Evolutionary conservation across 2,797 vertebrate genomes (phyloP), one percentile per base, ranked within the genome.

Genomic region (Gobio occitaniae): DNA sequence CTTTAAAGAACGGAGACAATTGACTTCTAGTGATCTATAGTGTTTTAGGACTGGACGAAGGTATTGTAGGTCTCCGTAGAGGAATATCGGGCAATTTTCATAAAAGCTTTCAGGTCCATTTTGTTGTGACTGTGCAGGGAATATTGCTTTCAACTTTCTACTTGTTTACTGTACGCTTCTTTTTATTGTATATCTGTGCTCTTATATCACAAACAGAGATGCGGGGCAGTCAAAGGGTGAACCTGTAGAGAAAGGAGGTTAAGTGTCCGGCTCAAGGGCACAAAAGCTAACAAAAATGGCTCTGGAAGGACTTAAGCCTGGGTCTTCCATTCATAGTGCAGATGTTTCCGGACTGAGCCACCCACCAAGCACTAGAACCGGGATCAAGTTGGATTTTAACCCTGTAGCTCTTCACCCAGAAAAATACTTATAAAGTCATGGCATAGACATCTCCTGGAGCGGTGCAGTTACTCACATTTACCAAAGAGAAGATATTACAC

Each of bases 311-410:
- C 75, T 84, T 70, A 61, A 78, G 74, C 38, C 50, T 47, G 15
- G 32, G 25, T 70, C 52, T 78, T 59, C 38, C 48, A 10, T 84
- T 84, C 75, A 78, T 52, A 44, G 52, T 70, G 19, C 19, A 21
- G 52, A 69, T 21, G 65, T 70, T 56, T 70, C 50, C 6, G 19
- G 41, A n/a, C 75, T 59, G 52, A 71, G 52, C 52, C 41, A 48
- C 52, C 66, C 75, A 69, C 75, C 6, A 36, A 32, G 52, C 50
- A 56, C 75, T 54, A 77, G 71, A 77, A 84, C 36, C 11, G 47
- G 54, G 82, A 84, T 84, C 63, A 69, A 84, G 82, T 44, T 41
- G 52, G 63, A 78, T 84, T 78, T 71, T 61, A 69, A 78, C 65
- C 50, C 19, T 78, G 74, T 56, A 78, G 52, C 75, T 70, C 65